phyloP scores from a whole-genome alignment of 2,113 vertebrate species.

The Grus americana region DNA sequence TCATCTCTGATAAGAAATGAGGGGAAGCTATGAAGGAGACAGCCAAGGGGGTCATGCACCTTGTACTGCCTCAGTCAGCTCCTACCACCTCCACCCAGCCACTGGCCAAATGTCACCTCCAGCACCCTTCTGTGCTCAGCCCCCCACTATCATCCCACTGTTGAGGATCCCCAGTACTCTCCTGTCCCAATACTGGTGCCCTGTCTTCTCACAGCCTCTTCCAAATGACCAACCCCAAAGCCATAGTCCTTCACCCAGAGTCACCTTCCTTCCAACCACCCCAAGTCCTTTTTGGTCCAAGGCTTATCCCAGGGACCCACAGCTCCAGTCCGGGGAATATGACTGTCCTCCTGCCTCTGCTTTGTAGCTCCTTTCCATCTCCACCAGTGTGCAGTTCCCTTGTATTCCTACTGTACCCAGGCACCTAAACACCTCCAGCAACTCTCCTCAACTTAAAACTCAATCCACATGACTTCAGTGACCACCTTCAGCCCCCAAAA shows the following conservation, averaged over 20 bases:
- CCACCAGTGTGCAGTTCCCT: background rate
- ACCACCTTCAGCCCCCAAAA: background rate
- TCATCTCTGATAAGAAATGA: background rate
- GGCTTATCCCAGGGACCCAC: background rate
- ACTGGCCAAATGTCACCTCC: background rate
- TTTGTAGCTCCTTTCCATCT: background rate
- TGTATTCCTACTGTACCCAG: background rate
- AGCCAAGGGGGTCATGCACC: background rate
- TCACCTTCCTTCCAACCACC: background rate
- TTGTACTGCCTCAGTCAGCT: background rate
- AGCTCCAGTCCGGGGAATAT: background rate
- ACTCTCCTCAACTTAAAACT: background rate
- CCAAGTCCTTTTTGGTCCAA: background rate
- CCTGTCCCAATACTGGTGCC: background rate
- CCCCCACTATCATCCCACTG: background rate
- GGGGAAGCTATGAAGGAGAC: background rate
- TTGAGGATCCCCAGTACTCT: background rate
- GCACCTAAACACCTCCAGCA: background rate
- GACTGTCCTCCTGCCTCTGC: background rate
- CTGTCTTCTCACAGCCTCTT: background rate
- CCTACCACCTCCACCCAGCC: background rate
- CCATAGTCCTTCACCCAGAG: background rate
- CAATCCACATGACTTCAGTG: background rate
- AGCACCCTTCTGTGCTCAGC: background rate
- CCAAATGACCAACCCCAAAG: background rate